phyloP scores from a whole-genome alignment of 2,113 vertebrate species.

The Triplophysa rosa region DNA sequence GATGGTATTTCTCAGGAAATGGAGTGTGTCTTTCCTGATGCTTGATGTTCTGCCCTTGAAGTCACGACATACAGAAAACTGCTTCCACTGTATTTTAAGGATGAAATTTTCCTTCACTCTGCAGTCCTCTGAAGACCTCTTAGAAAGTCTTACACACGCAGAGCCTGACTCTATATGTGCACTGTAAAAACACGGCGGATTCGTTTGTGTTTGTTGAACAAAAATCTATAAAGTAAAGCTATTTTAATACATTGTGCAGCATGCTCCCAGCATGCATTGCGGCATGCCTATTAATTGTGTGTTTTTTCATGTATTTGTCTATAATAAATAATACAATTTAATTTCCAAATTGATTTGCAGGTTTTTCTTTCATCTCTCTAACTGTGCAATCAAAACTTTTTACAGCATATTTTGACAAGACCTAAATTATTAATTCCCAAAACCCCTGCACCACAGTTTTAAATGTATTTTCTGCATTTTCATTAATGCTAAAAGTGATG shows the following conservation, averaged over 20 bases:
- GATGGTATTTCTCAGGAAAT: slow-evolving; percentile 7
- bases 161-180: neutral
- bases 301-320: no score
- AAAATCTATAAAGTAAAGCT: no score
- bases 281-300: no score
- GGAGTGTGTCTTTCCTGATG: neutral
- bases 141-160: neutral
- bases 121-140: neutral
- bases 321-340: no score
- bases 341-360: no score
- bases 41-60: neutral
- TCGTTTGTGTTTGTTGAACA: no score
- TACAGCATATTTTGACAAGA: neutral
- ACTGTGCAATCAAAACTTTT: neutral
- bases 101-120: neutral
- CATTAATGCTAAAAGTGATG: neutral
- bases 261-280: no score
- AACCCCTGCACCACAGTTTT: no score
- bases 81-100: neutral
- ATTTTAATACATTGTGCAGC: no score
- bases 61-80: neutral
- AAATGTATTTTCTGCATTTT: neutral
- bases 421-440: neutral
- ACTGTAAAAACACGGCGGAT: neutral
- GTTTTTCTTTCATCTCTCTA: neutral